Base-by-base conservation (phyloP, 2,113 vertebrate genomes). In the Lichenostomus cassidix region DNA sequence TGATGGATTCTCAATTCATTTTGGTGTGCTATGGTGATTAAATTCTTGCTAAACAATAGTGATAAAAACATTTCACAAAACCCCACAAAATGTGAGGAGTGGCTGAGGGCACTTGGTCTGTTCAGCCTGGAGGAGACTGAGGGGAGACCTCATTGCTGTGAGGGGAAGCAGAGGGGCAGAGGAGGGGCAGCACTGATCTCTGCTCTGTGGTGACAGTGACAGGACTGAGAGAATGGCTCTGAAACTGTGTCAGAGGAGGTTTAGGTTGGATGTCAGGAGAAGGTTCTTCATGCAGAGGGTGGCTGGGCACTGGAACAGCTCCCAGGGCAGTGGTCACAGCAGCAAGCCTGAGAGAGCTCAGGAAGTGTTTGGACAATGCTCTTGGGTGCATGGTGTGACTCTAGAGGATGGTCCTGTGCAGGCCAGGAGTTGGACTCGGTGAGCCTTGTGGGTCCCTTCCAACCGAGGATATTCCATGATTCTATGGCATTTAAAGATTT, bases 301-400 rank as follows among this genome's bases (percentile, higher is more conserved):
- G 42, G 0, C 0, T 71, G 67, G 15, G 8, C 17, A 10, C 12
- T 44, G 33, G 20, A 58, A 59, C 22, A 27, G 21, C 15, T 73
- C 15, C 35, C 27, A 81, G 27, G 18, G 8, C 2, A 24, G 22
- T 44, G 27, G 4, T 37, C 68, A 58, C 27, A 65, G 22, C 44
- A 28, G 4, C 4, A 7, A 80, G 12, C 5, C 50, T 33, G 33
- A 35, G 5, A 29, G 29, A 41, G 16, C 8, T 1, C 41, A 29
- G 20, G 9, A 33, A 16, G 31, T 8, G 3, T 58, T 64, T 58
- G 42, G 21, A 22, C 11, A 42, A 3, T 0, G 0, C 2, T 58
- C 10, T 73, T 24, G n/a, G 50, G 42, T 7, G 19, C 10, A 7
- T 0, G 2, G 7, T 33, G 17, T 16, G 31, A 23, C 31, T 9